Evolutionary conservation across 2,888 invertebrate genomes (phyloP).

Genomic region (Rhagonycha fulva): DNA sequence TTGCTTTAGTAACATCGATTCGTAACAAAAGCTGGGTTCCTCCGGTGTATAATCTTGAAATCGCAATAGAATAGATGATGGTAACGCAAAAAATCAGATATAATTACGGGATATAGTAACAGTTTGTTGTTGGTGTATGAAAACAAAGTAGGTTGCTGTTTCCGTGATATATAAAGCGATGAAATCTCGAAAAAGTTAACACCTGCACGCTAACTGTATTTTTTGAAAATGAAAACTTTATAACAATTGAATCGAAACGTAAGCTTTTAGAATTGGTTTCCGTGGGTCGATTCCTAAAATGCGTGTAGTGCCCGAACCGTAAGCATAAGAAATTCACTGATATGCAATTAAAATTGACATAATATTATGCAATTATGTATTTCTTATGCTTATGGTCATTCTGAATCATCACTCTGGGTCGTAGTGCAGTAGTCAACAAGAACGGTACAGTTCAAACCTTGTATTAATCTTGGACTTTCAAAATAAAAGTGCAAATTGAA

Average conservation of each 20-base stretch:
- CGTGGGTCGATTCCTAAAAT: too few species aligned
- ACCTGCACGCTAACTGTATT: slow-evolving; percentile 1
- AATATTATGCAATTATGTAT: background rate
- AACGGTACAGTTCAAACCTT: background rate
- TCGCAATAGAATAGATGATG: background rate
- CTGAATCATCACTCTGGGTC: too few species aligned
- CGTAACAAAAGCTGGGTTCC: background rate
- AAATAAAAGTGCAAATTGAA: background rate
- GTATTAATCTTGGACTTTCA: too few species aligned
- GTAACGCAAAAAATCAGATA: background rate
- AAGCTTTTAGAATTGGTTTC: too few species aligned
- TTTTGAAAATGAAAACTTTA: background rate
- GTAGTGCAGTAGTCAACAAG: too few species aligned
- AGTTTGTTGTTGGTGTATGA: slow-evolving; percentile 6
- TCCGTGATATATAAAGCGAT: slow-evolving; percentile 18
- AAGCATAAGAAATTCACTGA: background rate
- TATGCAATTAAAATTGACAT: too few species aligned
- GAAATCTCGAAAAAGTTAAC: slow-evolving; percentile 2
- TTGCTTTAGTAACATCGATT: background rate
- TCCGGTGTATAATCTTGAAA: background rate
- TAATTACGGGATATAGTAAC: slow-evolving; percentile 5
- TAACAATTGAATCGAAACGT: background rate
- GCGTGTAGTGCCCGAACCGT: background rate
- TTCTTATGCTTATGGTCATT: background rate
- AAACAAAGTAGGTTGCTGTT: slow-evolving; percentile 27